These are phyloP conservation scores for Rhopilema esculentum DNA, from an alignment of 30 jellyfish, hydroid and myxozoan species.

Conservation along the genomic window DNA sequence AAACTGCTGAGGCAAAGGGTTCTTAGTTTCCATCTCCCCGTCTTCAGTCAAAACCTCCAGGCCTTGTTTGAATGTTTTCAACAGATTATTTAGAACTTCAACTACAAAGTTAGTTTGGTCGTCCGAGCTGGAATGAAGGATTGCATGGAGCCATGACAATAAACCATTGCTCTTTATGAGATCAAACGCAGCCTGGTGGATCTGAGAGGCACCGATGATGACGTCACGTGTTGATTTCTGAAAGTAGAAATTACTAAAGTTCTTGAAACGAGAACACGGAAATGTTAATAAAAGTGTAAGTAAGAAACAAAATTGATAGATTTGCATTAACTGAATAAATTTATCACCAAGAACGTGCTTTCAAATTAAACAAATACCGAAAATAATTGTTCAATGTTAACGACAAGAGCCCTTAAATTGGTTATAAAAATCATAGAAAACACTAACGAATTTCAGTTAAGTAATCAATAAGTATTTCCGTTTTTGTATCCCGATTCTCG, in stretches of 20 bases:
- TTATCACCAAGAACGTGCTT: too few relatives aligned
- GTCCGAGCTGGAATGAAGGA: background rate
- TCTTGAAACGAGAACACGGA: background rate
- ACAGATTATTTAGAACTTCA: constrained; percentile 5
- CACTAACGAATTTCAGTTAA: too few relatives aligned
- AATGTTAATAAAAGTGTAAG: background rate
- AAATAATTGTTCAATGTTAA: too few relatives aligned
- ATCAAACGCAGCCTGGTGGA: constrained; percentile 89
- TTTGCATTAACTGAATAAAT: too few relatives aligned
- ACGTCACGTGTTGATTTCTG: constrained; percentile 65
- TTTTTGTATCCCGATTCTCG: too few relatives aligned
- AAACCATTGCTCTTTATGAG: constrained; percentile 85
- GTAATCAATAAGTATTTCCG: too few relatives aligned
- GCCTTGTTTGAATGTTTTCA: constrained; percentile 43
- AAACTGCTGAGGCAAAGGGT: constrained; percentile 47
- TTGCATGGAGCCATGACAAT: constrained; percentile 76
- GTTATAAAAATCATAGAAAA: too few relatives aligned
- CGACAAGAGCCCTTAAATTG: too few relatives aligned
- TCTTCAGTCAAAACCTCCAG: constrained; percentile 9
- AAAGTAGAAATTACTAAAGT: background rate
- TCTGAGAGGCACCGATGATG: constrained; percentile 64
- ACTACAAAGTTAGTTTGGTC: constrained; percentile 3
- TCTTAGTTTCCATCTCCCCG: constrained; percentile 34
- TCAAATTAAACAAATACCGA: too few relatives aligned
- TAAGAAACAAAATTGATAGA: background rate